phyloP scores from a whole-genome alignment of 2,797 vertebrate species.

The Eleutherodactylus coqui region DNA sequence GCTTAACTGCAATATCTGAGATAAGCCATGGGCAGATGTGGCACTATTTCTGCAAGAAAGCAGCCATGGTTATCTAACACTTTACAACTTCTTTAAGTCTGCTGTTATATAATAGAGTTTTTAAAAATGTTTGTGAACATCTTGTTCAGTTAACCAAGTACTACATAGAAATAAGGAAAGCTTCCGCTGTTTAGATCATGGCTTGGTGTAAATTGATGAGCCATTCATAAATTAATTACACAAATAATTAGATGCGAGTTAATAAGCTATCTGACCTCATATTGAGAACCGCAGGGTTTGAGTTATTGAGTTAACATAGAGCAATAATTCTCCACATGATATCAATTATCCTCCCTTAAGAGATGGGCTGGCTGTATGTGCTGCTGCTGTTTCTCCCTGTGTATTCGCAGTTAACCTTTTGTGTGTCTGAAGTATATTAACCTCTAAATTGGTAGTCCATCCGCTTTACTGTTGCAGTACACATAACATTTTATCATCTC shows the following conservation, averaged over 20 bases:
- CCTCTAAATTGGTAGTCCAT: neutral
- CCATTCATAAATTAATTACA: conserved; percentile 67
- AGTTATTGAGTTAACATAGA: conserved; percentile 72
- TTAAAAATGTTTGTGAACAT: neutral
- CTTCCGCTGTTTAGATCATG: conserved; percentile 64
- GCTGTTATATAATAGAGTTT: neutral
- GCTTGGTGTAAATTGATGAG: conserved; percentile 68
- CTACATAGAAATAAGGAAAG: conserved; percentile 44
- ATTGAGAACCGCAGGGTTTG: conserved; percentile 70
- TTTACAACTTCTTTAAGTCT: neutral
- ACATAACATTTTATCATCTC: neutral
- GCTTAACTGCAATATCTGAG: too few species aligned
- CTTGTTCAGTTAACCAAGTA: conserved; percentile 2
- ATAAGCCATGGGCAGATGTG: neutral
- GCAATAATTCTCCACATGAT: conserved; percentile 73
- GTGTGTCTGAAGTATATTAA: conserved; percentile 47
- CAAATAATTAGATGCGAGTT: conserved; percentile 75
- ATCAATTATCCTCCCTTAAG: conserved; percentile 67
- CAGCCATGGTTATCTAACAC: neutral
- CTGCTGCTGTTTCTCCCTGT: conserved; percentile 63
- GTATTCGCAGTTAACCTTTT: conserved; percentile 65
- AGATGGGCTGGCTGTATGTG: conserved; percentile 67
- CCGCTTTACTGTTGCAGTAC: neutral
- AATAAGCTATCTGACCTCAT: conserved; percentile 72
- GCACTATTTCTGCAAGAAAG: neutral